Evolutionary conservation across 2,113 vertebrate genomes (phyloP).

Genomic region (Phaethornis superciliosus): DNA sequence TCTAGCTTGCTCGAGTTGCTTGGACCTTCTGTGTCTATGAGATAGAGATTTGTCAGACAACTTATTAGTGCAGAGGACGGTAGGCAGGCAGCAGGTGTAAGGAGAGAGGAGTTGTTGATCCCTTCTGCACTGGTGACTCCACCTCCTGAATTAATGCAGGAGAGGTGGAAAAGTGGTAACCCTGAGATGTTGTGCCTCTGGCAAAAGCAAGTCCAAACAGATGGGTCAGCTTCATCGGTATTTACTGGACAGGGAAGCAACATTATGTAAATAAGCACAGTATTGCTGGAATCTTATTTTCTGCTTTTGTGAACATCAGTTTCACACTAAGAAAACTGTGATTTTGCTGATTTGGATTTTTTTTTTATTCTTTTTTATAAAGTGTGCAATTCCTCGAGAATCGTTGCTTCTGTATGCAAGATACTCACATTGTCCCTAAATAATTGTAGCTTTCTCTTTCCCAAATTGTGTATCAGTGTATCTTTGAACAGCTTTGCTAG

Average conservation of each 20-base stretch:
- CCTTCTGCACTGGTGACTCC: neutral
- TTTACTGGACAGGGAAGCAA: neutral
- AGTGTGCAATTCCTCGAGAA: neutral
- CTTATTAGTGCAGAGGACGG: neutral
- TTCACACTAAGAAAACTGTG: neutral
- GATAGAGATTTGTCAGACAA: accelerated
- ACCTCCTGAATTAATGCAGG: neutral
- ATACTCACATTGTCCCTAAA: neutral
- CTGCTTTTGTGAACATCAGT: neutral
- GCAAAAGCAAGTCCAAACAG: neutral
- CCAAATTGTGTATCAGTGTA: neutral
- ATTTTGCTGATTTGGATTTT: neutral
- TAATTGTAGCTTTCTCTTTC: neutral
- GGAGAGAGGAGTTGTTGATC: neutral
- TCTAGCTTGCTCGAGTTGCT: neutral
- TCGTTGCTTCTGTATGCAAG: accelerated
- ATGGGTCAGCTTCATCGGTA: neutral
- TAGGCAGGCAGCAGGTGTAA: neutral
- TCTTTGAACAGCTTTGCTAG: neutral
- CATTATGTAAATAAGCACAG: neutral
- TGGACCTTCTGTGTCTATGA: neutral
- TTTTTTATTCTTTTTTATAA: neutral
- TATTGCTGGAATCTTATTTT: neutral
- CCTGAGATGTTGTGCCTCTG: neutral
- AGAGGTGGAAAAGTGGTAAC: neutral